Conservation (phyloP, 2,113 vertebrate species). For the Erpornis zantholeuca region DNA sequence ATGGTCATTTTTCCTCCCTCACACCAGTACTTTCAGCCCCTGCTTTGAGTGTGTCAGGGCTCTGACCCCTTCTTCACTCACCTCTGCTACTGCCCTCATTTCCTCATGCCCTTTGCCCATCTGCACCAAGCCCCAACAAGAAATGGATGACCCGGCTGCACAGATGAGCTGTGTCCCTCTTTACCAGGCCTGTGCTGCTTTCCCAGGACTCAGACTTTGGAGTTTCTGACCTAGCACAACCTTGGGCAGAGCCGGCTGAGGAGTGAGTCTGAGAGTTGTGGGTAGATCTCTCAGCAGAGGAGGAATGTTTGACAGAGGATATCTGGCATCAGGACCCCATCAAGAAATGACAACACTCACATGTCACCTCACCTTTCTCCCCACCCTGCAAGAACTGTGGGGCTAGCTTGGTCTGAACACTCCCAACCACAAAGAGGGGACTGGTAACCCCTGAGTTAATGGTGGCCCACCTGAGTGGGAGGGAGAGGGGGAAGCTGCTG, state of each 20-base stretch:
- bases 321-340: background rate
- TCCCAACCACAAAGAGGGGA: background rate
- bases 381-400: accelerated
- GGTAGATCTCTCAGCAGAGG: background rate
- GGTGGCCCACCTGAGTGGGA: background rate
- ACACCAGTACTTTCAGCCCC: background rate
- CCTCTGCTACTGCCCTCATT: background rate
- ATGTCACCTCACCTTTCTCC: background rate
- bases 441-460: background rate
- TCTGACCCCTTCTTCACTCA: background rate
- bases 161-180: background rate
- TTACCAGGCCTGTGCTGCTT: background rate
- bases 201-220: background rate
- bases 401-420: background rate
- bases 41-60: background rate
- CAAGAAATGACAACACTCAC: background rate
- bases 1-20: background rate
- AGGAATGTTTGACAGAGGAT: background rate
- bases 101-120: background rate
- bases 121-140: accelerated
- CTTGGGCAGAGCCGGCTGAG: background rate
- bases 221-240: background rate
- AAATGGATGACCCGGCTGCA: background rate
- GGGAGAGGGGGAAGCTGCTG: background rate
- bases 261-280: background rate